Evolutionary conservation across 2,888 invertebrate genomes (phyloP), one percentile per base, ranked within the genome.

Genomic region (Venusia cambrica): DNA sequence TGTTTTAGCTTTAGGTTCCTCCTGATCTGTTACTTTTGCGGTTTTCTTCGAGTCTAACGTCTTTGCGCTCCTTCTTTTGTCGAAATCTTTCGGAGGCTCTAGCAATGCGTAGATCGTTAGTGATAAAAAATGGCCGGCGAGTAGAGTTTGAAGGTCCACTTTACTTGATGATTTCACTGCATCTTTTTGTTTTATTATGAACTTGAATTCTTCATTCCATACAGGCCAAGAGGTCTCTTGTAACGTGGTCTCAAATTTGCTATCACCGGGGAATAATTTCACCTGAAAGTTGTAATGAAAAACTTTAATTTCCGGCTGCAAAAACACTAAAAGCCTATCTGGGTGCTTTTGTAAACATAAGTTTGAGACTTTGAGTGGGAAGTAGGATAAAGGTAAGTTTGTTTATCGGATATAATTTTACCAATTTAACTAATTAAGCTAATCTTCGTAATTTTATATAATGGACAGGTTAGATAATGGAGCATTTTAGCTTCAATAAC

Each of bases 151-250:
- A 45, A 87, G 74, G 55, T 89, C 87, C 39, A 77, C 73, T 49
- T 85, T 80, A 45, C 87, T 87, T 4, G 79, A 54, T 14, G 73
- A 52, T 44, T 84, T 78, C 41, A 76, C 80, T 47, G 83, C 73
- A 48, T 90, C 89, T 63, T 89, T 89, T 40, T 77, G 89, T 53
- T 87, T 87, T 40, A 94, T 57, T 21, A 89, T 89, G 67, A 94
- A 94, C 53, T 89, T 90, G 61, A 94, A 94, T 47, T 92, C 93
- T 74, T 94, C 93, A 65, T 94, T 93, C 89, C 93, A 94, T 33
- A 91, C 90, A 0, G 94, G 94, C 93, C 93, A 93, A 1, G 93
- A 92, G 59, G 92, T 92, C 51, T 92, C 92, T 63, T 91, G 92
- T 51, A 92, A 78, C 32, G 91, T 89, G 9, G 94, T 93, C 73